phyloP scores from a whole-genome alignment of 2,797 vertebrate genomes.

The Clarias platycephalus region DNA sequence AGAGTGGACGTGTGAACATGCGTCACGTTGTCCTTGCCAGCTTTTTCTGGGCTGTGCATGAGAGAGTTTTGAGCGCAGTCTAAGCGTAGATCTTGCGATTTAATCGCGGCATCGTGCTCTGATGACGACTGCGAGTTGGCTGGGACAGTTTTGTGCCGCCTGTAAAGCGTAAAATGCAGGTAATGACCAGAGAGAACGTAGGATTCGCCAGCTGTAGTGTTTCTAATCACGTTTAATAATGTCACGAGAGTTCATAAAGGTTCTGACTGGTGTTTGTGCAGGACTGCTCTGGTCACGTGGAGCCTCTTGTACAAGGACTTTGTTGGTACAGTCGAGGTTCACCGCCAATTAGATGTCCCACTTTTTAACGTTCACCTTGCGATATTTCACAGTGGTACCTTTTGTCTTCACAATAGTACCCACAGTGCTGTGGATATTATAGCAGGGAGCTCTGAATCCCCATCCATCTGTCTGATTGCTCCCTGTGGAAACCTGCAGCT shows the following conservation, averaged over 20 bases:
- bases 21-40: not conserved
- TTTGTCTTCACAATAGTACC: not conserved
- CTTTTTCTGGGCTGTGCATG: not conserved
- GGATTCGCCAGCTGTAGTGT: not conserved
- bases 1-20: not conserved
- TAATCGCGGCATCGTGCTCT: not conserved
- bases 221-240: not conserved
- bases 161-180: not conserved
- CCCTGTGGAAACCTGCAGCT: not conserved
- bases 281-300: not conserved
- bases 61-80: not conserved
- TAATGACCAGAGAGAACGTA: not conserved
- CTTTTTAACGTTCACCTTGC: not conserved
- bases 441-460: constrained; percentile 16
- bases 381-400: not conserved
- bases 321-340: not conserved
- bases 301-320: not conserved
- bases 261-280: not conserved
- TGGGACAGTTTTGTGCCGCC: not conserved
- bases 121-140: not conserved
- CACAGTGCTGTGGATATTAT: not conserved
- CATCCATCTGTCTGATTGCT: constrained; percentile 25
- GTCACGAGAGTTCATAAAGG: too few species aligned
- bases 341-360: not conserved
- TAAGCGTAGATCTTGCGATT: not conserved